Base-by-base conservation (phyloP, 2,888 invertebrate species). In the Leptinotarsa tumamoca region DNA sequence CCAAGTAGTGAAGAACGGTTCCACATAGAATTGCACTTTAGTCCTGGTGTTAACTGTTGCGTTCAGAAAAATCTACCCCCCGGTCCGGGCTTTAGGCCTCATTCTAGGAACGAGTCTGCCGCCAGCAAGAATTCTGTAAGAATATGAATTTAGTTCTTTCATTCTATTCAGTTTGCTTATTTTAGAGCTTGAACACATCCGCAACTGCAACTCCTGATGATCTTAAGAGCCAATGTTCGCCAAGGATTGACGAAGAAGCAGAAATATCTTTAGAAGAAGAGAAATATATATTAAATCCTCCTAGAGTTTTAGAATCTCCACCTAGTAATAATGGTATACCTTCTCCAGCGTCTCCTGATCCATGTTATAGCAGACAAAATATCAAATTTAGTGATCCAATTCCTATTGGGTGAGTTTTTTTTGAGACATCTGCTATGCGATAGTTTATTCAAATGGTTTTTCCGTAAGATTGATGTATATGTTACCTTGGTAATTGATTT, bases 21-120 rank as follows among this genome's bases (percentile, higher is more conserved):
- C 88, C 99, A 99, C 88, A 97, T 99, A 70, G 99, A 99, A 89
- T 90, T 99, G 15, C 99, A 99, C 90, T 99, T 99, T 89, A 99
- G 98, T 89, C 99, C 99, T 0, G 99, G 99, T 75, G 97, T 96
- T 5, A 98, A 96, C 89, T 98, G 97, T 89, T 98, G 96, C 89
- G 97, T 97, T 23, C 96, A 97, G 87, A 97, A 97, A 88, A 97
- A 97, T 90, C 88, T 96, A 75, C 96, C 96, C 14, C 96, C 96
- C 0, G 97, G 97, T 0, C 97, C 97, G 13, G 97, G 97, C 43
- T 97, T 97, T 88, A 90, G 97, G 50, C 97, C 97, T 4, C 97
- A 97, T 88, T 95, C 96, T 70, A 92, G 97, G 50, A 96, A 96
- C 86, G 96, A 96, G 87, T 93, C 94, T 68, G 92, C 91, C 23